A percentile compares a stretch with the other conserved stretches of the same genome.
Conservation (phyloP, 2,888 invertebrate genomes). For the Dexiosoma caninum region DNA sequence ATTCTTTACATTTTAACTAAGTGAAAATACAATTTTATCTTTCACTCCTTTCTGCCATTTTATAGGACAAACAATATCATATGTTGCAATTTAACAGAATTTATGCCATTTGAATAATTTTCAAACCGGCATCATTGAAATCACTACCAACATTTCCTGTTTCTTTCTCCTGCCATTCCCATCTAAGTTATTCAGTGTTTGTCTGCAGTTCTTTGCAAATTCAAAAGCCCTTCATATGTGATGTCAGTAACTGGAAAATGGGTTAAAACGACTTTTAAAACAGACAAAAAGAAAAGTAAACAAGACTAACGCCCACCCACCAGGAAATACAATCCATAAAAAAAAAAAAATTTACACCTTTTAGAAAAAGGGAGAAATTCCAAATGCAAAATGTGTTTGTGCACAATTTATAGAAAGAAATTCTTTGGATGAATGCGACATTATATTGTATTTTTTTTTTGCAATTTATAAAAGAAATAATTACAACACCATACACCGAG, state of each 20-base stretch:
- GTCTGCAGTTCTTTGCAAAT: conserved; percentile 4
- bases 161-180: neutral
- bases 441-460: conserved; percentile 23
- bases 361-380: conserved; percentile 19
- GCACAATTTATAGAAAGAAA: neutral
- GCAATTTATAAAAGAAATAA: conserved; percentile 27
- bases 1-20: conserved; percentile 16
- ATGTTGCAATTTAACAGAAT: conserved; percentile 15
- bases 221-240: conserved; percentile 7
- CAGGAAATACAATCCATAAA: conserved; percentile 45
- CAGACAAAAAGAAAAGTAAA: conserved; percentile 1
- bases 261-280: conserved; percentile 45
- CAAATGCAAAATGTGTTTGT: neutral
- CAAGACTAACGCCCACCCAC: conserved; percentile 48
- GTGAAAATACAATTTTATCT: neutral
- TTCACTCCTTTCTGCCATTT: conserved; percentile 1
- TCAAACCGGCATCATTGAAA: conserved; percentile 11
- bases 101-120: conserved; percentile 1
- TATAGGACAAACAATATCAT: neutral
- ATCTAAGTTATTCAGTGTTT: neutral
- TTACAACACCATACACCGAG: neutral
- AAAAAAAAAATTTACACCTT: conserved; percentile 42
- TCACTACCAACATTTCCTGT: conserved; percentile 14
- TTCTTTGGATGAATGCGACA: conserved; percentile 28
- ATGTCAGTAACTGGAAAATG: conserved; percentile 51